These are phyloP conservation scores for Rhimphoctona megacephalus DNA, from an alignment of 2,888 invertebrate species.

Conservation along the genomic window DNA sequence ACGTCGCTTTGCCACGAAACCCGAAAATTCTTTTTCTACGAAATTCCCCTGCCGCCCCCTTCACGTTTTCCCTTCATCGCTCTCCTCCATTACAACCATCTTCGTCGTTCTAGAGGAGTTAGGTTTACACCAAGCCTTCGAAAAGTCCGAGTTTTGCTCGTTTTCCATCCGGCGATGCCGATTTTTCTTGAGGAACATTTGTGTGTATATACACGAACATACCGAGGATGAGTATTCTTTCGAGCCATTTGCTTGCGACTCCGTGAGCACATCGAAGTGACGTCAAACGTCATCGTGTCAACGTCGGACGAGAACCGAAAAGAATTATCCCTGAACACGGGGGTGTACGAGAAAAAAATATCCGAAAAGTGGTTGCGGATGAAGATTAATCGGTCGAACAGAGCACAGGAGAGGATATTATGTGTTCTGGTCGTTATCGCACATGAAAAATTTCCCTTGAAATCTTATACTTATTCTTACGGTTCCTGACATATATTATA, in stretches of 20 bases:
- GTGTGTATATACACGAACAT: slow-evolving; percentile 11
- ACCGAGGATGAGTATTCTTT: slow-evolving; percentile 27
- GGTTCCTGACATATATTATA: not conserved
- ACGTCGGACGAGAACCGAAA: slow-evolving; percentile 49
- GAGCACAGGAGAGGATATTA: slow-evolving; percentile 33
- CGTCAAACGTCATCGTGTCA: slow-evolving; percentile 67
- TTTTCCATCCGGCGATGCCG: slow-evolving; percentile 56
- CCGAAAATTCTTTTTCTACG: slow-evolving; percentile 74
- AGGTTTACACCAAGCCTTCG: slow-evolving; percentile 45
- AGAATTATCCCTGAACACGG: slow-evolving; percentile 32
- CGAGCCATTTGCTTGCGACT: slow-evolving; percentile 46
- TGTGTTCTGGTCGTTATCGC: slow-evolving; percentile 46
- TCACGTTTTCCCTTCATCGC: slow-evolving; percentile 54
- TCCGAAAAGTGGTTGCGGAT: slow-evolving; percentile 61
- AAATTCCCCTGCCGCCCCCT: slow-evolving; percentile 70
- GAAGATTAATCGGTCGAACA: slow-evolving; percentile 65
- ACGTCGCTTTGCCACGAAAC: slow-evolving; percentile 59
- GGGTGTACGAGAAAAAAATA: slow-evolving; percentile 40
- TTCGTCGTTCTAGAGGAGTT: slow-evolving; percentile 54
- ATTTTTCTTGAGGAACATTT: slow-evolving; percentile 40
- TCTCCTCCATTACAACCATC: slow-evolving; percentile 19
- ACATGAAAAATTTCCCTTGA: slow-evolving; percentile 35
- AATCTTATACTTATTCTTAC: slow-evolving; percentile 31
- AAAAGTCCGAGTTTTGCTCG: slow-evolving; percentile 30
- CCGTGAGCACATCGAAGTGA: slow-evolving; percentile 63